A percentile compares a stretch with the other conserved stretches of the same genome.
These are phyloP conservation scores for Monochamus alternatus DNA, from an alignment of 2,888 invertebrate genomes.

Conservation along the genomic window DNA sequence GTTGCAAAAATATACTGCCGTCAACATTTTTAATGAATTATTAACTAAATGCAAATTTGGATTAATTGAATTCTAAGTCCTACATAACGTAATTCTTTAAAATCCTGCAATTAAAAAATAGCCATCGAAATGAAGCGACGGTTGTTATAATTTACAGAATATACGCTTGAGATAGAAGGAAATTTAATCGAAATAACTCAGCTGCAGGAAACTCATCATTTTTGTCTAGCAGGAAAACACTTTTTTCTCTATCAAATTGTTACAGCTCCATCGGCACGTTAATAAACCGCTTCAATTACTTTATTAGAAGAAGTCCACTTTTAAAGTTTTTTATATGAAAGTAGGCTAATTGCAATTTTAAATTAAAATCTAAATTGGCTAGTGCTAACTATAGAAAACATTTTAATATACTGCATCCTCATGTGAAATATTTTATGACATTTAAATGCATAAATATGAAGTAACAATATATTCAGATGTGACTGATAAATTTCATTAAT, in stretches of 20 bases:
- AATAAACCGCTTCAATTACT: constrained; percentile 21
- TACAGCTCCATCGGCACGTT: constrained; percentile 15
- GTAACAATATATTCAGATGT: too few species aligned
- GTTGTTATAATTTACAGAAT: constrained; percentile 18
- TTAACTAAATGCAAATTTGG: constrained; percentile 7
- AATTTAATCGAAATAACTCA: constrained; percentile 13
- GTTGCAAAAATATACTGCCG: too few species aligned
- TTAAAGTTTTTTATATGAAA: constrained; percentile 10
- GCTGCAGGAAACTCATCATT: constrained; percentile 5
- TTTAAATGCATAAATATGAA: background rate
- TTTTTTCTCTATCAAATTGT: constrained; percentile 15
- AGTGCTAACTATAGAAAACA: background rate
- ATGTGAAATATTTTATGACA: background rate
- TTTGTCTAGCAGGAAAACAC: background rate
- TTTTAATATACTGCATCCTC: too few species aligned
- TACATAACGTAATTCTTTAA: constrained; percentile 1
- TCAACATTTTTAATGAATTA: constrained; percentile 5
- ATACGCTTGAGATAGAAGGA: constrained; percentile 15
- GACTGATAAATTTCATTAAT: too few species aligned
- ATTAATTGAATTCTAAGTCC: background rate
- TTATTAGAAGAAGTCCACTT: constrained; percentile 13
- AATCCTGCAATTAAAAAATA: constrained; percentile 19
- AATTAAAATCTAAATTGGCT: constrained; percentile 14
- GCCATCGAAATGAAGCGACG: constrained; percentile 1
- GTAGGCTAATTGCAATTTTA: background rate